Percentiles rank a stretch among this genome's conserved stretches.
Evolutionary conservation across 2,888 invertebrate species (phyloP).

Genomic region (Dascillus cervinus): DNA sequence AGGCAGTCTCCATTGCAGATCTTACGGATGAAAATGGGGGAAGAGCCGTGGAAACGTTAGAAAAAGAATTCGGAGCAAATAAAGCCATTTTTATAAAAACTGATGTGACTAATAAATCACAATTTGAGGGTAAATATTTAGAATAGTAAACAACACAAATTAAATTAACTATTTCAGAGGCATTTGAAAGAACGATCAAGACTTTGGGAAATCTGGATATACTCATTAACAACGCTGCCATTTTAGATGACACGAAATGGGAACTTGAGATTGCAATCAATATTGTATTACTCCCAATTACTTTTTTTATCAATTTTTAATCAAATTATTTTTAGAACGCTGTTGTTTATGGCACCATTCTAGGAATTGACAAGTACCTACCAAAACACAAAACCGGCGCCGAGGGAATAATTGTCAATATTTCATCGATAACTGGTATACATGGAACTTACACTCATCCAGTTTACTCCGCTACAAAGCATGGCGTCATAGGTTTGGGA

Average conservation of each 20-base stretch:
- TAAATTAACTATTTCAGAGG: slow-evolving; percentile 26
- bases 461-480: slow-evolving; percentile 20
- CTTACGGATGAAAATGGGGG: slow-evolving; percentile 41
- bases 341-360: not conserved
- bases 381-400: slow-evolving; percentile 20
- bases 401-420: slow-evolving; percentile 26
- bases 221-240: slow-evolving; percentile 62
- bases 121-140: slow-evolving; percentile 52
- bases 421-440: slow-evolving; percentile 22
- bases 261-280: slow-evolving; percentile 54
- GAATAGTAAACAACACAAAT: not conserved
- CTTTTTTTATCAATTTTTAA: too few relatives aligned
- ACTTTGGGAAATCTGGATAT: slow-evolving; percentile 44
- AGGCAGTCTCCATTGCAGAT: slow-evolving; percentile 22
- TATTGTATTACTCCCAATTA: too few relatives aligned
- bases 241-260: slow-evolving; percentile 67
- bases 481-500: slow-evolving; percentile 21
- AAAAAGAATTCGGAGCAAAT: slow-evolving; percentile 55
- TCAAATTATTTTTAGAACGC: slow-evolving; percentile 7
- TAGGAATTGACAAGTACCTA: slow-evolving; percentile 8
- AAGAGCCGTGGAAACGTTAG: slow-evolving; percentile 52
- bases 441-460: slow-evolving; percentile 8
- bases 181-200: slow-evolving; percentile 39
- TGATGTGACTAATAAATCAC: slow-evolving; percentile 64
- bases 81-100: slow-evolving; percentile 59